These are phyloP conservation scores for Nomada flava DNA, from an alignment of 2,888 invertebrate species.

Conservation along the genomic window DNA sequence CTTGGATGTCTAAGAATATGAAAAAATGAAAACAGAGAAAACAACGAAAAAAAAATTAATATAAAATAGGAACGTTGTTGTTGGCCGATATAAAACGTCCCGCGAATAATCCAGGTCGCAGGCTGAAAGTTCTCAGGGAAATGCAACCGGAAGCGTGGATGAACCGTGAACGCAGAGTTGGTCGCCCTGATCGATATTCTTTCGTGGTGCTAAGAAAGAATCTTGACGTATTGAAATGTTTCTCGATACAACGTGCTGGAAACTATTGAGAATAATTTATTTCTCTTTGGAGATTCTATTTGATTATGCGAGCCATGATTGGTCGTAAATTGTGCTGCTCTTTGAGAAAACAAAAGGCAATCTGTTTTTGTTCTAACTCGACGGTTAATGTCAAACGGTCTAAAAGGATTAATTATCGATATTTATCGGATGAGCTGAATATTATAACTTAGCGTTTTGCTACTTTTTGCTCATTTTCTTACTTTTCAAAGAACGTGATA, in stretches of 20 bases:
- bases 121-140: slow-evolving; percentile 64
- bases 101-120: slow-evolving; percentile 39
- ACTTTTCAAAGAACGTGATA: not conserved
- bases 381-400: not conserved
- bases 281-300: no score
- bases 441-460: not conserved
- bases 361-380: not conserved
- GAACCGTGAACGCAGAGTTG: slow-evolving; percentile 30
- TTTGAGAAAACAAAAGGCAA: no score
- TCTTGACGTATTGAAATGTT: slow-evolving; percentile 13
- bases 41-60: not conserved
- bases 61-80: slow-evolving; percentile 8
- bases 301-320: no score
- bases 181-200: slow-evolving; percentile 35
- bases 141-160: slow-evolving; percentile 41
- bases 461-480: not conserved
- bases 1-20: slow-evolving; percentile 29
- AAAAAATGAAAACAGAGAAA: not conserved
- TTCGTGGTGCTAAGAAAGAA: slow-evolving; percentile 26
- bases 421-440: not conserved
- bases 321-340: no score
- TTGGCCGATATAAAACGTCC: slow-evolving; percentile 29
- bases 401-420: not conserved
- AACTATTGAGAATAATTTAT: not conserved
- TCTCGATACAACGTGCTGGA: not conserved